Conservation (phyloP, 2,888 invertebrate genomes). For the Axea sp. region DNA sequence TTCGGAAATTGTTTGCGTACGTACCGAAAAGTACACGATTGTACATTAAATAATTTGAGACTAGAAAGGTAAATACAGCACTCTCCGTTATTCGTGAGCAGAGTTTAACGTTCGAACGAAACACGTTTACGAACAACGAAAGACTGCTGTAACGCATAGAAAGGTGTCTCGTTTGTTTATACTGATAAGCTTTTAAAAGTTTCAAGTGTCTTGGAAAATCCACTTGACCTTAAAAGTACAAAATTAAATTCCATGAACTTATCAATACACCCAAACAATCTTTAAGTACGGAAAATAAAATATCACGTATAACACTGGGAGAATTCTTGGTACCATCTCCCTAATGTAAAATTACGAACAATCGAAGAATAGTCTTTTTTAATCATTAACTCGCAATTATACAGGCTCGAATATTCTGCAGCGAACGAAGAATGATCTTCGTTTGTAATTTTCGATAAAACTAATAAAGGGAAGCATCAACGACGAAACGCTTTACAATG, state of each 20-base stretch:
- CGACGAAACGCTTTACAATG: too few relatives aligned
- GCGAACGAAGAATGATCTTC: too few relatives aligned
- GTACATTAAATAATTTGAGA: slow-evolving; percentile 37
- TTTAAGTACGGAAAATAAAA: slow-evolving; percentile 19
- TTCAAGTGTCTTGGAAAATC: neutral
- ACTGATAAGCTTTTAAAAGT: slow-evolving; percentile 19
- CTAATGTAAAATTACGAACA: too few relatives aligned
- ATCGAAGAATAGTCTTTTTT: too few relatives aligned
- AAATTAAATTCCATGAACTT: neutral
- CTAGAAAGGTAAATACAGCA: slow-evolving; percentile 49
- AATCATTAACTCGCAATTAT: too few relatives aligned
- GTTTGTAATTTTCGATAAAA: too few relatives aligned
- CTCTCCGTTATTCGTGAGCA: slow-evolving; percentile 16
- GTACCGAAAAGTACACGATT: slow-evolving; percentile 25
- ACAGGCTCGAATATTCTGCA: too few relatives aligned
- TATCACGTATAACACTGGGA: slow-evolving; percentile 5
- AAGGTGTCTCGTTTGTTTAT: slow-evolving; percentile 21
- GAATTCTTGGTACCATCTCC: neutral
- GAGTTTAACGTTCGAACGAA: too few relatives aligned
- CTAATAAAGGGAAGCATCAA: too few relatives aligned
- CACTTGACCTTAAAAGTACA: neutral
- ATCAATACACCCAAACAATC: slow-evolving; percentile 29
- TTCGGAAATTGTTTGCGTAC: slow-evolving; percentile 13
- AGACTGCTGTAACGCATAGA: slow-evolving; percentile 28
- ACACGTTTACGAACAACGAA: slow-evolving; percentile 12